Evolutionary conservation across 2,888 invertebrate species (phyloP), one percentile per base, ranked within the genome.

Genomic region (Nasonovia ribisnigri): DNA sequence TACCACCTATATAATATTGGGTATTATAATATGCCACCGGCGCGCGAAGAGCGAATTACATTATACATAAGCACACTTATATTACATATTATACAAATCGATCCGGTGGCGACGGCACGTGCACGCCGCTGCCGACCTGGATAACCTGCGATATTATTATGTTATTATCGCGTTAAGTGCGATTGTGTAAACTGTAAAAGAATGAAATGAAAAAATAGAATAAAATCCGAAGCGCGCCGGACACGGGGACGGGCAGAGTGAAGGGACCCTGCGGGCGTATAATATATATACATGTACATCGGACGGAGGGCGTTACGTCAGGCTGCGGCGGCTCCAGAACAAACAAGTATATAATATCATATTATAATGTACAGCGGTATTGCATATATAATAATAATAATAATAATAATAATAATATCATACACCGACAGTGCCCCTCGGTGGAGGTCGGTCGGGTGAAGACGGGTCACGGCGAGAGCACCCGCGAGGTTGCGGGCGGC

Each of bases 401-500:
- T 84, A 84, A 11, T 84, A 84, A 43, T 43, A 84, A 84, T 42
- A 84, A 84, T 84, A 84, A 51, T 51, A 88, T 24, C n/a, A 88
- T 26, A 88, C 26, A 36, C 43, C 29, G 57, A 48, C 67, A 36
- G 43, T 57, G 91, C 86, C 48, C 87, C 87, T 87, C 92, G 87
- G 87, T 36, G 24, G 48, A 26, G 46, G 60, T 92, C 87, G n/a
- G 36, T 60, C 60, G 87, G 57, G 46, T 48, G 87, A 92, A 60
- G 86, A 87, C 87, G 92, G 87, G 92, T 92, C 86, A 87, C 60
- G 87, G 92, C 87, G 29, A 86, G 86, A 86, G 84, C 86, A 92
- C 46, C 86, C 77, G 57, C 91, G 91, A 92, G 92, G 92, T 87
- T 60, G 77, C 77, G 77, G 87, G n/a, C 54, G n/a, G 91, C 54